Evolutionary conservation across 1,140 invertebrate genomes (phyloP).

Genomic region (Geopemphigus sp.): DNA sequence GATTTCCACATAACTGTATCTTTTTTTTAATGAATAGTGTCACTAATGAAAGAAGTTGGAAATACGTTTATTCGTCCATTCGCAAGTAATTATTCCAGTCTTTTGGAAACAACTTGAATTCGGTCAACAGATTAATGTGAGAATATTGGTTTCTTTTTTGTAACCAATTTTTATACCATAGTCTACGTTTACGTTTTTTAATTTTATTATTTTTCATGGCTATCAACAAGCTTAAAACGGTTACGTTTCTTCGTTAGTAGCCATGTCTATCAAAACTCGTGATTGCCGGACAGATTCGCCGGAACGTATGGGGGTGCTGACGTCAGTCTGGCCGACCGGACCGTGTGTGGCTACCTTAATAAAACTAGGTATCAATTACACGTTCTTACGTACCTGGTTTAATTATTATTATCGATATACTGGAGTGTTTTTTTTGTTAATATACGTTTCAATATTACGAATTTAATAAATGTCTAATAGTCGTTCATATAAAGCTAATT

Average conservation of each 20-base stretch:
- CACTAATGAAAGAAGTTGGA: constrained; percentile 6
- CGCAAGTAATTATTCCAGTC: constrained; percentile 12
- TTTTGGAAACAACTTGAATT: constrained; percentile 7
- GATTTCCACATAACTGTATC: background rate
- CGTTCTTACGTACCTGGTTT: no score
- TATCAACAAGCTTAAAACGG: background rate
- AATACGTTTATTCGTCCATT: constrained; percentile 18
- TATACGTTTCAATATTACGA: no score
- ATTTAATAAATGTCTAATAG: no score
- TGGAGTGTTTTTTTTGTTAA: no score
- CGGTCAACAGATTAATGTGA: constrained; percentile 7
- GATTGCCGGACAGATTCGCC: background rate
- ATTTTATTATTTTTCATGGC: background rate
- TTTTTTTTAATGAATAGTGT: background rate
- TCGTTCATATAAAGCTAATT: no score
- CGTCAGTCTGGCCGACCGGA: no score
- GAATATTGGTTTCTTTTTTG: background rate
- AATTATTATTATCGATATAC: no score
- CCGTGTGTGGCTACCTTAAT: no score
- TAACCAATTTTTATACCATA: constrained; percentile 34
- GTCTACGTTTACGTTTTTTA: constrained; percentile 8
- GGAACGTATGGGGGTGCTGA: background rate
- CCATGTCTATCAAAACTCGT: background rate
- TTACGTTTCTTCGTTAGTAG: background rate
- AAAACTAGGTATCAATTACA: no score